Base-by-base conservation (phyloP, 2,113 vertebrate genomes). In the Protomyctophum bolini region DNA sequence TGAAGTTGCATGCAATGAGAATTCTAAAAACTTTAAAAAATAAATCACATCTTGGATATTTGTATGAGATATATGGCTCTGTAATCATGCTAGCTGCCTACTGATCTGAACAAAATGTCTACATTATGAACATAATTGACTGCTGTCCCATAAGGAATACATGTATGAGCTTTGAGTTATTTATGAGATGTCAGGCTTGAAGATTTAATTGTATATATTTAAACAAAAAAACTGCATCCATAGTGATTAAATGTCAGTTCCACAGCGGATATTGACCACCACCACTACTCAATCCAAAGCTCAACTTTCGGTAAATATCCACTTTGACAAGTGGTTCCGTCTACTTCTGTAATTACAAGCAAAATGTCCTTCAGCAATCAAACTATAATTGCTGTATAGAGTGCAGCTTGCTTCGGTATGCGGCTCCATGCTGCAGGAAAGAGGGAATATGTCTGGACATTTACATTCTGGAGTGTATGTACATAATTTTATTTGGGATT, bases 341-440 rank as follows among this genome's bases (percentile, higher is more conserved):
- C 56, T 75, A 68, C 64, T 76, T 69, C 77, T 76, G 67, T 73
- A 75, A 83, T 77, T 80, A 79, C 66, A 68, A 28, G 21, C 33
- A 52, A 73, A 87, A 82, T 86, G 75, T 76, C 86, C 71, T 68
- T 64, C 71, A 71, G 80, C 81, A 92, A 90, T 91, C 89, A 87
- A 41, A 80, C 8, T 7, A 50, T 86, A 86, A 89, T 90, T 86
- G 72, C 61, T 49, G 12, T 61, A 56, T 28, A 59, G 76, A 59
- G 47, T 41, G 4, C 12, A 51, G 55, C 65, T 80, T 62, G 50
- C 74, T 82, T 81, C 70, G 52, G 15, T 14, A 60, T 70, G 76
- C 74, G 12, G 52, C 56, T 67, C 47, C 59, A 61, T 57, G 62
- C 68, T 45, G 52, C 21, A 45, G 64, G 63, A 61, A 76, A 76